A percentile compares a stretch with the other conserved stretches of the same genome.
Evolutionary conservation across 2,888 invertebrate species (phyloP).

Genomic region (Drosophila gaucha): DNA sequence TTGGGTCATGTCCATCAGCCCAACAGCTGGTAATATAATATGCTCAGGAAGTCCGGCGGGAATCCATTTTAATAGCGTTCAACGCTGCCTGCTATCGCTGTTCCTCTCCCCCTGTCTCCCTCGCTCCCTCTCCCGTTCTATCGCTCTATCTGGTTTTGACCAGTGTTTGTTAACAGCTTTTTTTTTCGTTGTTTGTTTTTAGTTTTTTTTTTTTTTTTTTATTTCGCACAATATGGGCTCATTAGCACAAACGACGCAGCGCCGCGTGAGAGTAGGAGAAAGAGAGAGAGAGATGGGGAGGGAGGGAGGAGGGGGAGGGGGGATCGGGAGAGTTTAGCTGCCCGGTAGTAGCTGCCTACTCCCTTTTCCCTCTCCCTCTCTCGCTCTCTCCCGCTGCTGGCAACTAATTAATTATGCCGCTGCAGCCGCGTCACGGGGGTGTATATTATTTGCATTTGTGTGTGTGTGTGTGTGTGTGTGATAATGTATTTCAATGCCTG

Average conservation of each 20-base stretch:
- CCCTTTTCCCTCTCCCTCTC: neutral
- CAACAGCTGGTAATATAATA: slow-evolving; percentile 74
- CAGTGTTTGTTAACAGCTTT: slow-evolving; percentile 61
- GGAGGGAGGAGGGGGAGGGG: neutral
- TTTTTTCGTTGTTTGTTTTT: slow-evolving; percentile 36
- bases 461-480: slow-evolving; percentile 38
- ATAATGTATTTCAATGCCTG: slow-evolving; percentile 64
- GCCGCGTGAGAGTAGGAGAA: slow-evolving; percentile 11
- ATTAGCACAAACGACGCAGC: slow-evolving; percentile 68
- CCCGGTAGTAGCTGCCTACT: neutral
- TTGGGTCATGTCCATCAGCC: slow-evolving; percentile 76
- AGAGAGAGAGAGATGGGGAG: neutral
- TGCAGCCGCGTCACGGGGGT: slow-evolving; percentile 78
- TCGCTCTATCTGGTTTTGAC: slow-evolving; percentile 23
- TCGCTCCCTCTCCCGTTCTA: neutral
- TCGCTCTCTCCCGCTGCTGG: slow-evolving; percentile 33
- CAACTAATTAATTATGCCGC: slow-evolving; percentile 80
- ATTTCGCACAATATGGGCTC: slow-evolving; percentile 78
- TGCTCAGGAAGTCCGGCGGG: slow-evolving; percentile 78
- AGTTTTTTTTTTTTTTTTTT: slow-evolving; percentile 35
- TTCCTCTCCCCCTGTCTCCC: neutral
- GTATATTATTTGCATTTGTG: slow-evolving; percentile 65
- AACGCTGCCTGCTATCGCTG: slow-evolving; percentile 12
- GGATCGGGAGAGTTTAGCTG: neutral
- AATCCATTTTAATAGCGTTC: slow-evolving; percentile 78